Percentiles rank a stretch among this genome's conserved stretches.
Conservation (phyloP, 2,797 vertebrate species). For the Anniella stebbinsi region DNA sequence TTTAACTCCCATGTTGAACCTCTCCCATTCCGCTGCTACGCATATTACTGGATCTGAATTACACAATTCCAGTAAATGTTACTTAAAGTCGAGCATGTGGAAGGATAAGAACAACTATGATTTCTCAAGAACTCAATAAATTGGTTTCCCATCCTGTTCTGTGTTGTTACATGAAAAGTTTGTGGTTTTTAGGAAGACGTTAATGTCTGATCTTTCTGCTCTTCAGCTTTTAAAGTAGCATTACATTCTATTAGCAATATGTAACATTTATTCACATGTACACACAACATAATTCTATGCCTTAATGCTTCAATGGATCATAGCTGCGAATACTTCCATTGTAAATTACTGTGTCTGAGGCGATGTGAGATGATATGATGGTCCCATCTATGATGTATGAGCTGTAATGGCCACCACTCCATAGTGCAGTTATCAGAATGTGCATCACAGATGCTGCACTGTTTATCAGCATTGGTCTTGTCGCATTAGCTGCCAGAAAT, state of each 20-base stretch:
- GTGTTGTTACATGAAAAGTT: conserved; percentile 49
- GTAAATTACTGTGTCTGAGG: neutral
- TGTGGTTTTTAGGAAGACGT: conserved; percentile 56
- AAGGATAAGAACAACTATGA: conserved; percentile 34
- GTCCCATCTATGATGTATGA: neutral
- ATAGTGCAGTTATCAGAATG: neutral
- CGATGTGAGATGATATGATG: neutral
- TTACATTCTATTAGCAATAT: conserved; percentile 22
- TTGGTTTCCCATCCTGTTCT: conserved; percentile 37
- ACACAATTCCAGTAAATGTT: conserved; percentile 28
- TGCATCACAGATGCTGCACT: neutral
- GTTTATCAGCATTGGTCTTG: neutral
- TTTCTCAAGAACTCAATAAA: conserved; percentile 13
- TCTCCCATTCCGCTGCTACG: neutral
- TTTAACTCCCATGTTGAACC: neutral
- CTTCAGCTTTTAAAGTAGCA: conserved; percentile 38
- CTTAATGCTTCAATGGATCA: neutral
- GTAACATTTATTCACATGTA: neutral
- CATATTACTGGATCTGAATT: neutral
- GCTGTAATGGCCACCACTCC: neutral
- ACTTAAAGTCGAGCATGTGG: conserved; percentile 16
- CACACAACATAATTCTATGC: neutral
- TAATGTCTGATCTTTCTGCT: conserved; percentile 39
- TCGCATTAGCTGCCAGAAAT: neutral
- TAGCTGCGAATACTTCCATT: neutral